Conservation (phyloP, 2,797 vertebrate genomes). For the Simalia tracyae region DNA sequence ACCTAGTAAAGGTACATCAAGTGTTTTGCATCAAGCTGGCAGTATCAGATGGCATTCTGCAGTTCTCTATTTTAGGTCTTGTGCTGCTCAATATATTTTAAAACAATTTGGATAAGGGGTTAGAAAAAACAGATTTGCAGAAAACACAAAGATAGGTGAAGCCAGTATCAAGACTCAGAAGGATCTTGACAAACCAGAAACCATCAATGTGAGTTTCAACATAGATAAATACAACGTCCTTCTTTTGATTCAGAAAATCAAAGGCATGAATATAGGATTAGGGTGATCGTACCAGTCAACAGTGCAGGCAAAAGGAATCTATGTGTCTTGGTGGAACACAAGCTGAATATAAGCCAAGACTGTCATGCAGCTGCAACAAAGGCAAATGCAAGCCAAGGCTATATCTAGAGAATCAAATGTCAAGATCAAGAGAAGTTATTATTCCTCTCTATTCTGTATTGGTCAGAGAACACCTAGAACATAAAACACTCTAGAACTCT, state of each 20-base stretch:
- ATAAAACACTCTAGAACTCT: background rate
- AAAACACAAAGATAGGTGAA: background rate
- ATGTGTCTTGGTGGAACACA: background rate
- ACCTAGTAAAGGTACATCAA: background rate
- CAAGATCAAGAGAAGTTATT: background rate
- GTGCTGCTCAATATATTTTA: background rate
- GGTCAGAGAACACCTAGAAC: background rate
- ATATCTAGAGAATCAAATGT: background rate
- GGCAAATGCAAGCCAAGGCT: background rate
- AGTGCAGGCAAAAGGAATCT: background rate
- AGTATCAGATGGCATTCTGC: background rate
- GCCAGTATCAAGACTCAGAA: background rate
- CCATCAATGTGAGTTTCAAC: background rate
- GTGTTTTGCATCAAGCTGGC: background rate
- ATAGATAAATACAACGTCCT: background rate
- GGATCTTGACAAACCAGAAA: background rate
- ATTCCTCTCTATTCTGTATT: background rate
- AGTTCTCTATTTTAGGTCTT: background rate
- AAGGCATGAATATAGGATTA: background rate
- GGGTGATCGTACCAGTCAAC: background rate
- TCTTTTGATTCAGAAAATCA: background rate
- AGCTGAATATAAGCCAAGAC: background rate
- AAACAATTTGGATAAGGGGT: background rate
- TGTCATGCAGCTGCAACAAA: background rate
- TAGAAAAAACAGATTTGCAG: background rate